Conservation (phyloP, 2,113 vertebrate species). For the Ariopsis seemanni region DNA sequence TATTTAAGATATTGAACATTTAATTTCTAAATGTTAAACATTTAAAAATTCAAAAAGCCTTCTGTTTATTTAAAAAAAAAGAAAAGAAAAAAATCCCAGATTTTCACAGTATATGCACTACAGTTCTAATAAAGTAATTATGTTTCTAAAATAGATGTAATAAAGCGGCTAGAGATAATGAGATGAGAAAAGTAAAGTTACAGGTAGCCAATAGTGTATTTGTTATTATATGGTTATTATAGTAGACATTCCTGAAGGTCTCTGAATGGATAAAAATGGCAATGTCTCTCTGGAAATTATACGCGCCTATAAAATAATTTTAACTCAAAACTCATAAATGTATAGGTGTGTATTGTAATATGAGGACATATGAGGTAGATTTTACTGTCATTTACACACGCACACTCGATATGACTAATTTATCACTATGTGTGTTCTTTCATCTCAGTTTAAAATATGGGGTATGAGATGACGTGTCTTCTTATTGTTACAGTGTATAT, state of each 20-base stretch:
- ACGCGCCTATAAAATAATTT: too few relatives aligned
- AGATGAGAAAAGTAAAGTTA: background rate
- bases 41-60: too few relatives aligned
- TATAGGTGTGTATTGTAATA: background rate
- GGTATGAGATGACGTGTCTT: background rate
- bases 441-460: background rate
- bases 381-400: background rate
- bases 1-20: too few relatives aligned
- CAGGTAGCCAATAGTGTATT: background rate
- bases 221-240: background rate
- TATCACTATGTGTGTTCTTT: background rate
- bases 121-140: too few relatives aligned
- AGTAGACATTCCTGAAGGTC: background rate
- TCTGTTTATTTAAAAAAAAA: too few relatives aligned
- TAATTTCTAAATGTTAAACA: too few relatives aligned
- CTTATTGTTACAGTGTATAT: background rate
- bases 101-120: too few relatives aligned
- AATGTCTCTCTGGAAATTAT: background rate
- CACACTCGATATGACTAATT: background rate
- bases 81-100: too few relatives aligned
- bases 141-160: too few relatives aligned
- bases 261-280: background rate
- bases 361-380: background rate
- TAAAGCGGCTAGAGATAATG: background rate
- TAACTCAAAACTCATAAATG: background rate